phyloP scores from a whole-genome alignment of 1,140 invertebrate genomes.

The Rhagoletis pomonella region DNA sequence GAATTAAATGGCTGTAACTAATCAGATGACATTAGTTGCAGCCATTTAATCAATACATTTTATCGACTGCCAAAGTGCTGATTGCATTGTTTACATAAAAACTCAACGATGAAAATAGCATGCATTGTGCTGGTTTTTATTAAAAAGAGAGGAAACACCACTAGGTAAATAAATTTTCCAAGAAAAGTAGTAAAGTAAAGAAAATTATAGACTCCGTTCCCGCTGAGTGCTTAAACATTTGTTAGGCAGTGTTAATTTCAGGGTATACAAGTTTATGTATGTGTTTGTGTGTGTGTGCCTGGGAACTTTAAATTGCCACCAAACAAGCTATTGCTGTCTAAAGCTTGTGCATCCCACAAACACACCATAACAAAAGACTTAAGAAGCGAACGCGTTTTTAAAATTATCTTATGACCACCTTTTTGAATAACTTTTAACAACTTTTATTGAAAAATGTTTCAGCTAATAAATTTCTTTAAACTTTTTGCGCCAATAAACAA shows the following conservation, averaged over 20 bases:
- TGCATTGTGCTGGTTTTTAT: not conserved
- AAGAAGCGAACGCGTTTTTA: not conserved
- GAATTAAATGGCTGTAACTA: too few species aligned
- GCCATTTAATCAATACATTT: not conserved
- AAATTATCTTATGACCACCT: not conserved
- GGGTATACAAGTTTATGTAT: too few species aligned
- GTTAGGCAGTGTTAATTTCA: too few species aligned
- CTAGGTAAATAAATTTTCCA: not conserved
- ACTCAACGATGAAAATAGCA: not conserved
- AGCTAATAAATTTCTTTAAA: conserved; percentile 17
- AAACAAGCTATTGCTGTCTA: not conserved
- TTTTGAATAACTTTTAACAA: not conserved
- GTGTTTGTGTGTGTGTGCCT: not conserved
- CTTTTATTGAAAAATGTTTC: not conserved
- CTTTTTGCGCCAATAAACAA: not conserved
- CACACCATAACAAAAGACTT: not conserved
- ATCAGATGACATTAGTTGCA: not conserved
- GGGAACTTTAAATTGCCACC: not conserved
- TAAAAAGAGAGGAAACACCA: not conserved
- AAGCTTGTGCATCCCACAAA: not conserved
- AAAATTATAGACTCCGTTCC: conserved; percentile 1
- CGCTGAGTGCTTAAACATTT: too few species aligned
- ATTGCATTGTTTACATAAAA: not conserved
- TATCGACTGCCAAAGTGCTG: not conserved
- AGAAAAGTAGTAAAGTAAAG: not conserved